Base-by-base conservation (phyloP, 2,888 invertebrate species). In the Cybosia mesomella region DNA sequence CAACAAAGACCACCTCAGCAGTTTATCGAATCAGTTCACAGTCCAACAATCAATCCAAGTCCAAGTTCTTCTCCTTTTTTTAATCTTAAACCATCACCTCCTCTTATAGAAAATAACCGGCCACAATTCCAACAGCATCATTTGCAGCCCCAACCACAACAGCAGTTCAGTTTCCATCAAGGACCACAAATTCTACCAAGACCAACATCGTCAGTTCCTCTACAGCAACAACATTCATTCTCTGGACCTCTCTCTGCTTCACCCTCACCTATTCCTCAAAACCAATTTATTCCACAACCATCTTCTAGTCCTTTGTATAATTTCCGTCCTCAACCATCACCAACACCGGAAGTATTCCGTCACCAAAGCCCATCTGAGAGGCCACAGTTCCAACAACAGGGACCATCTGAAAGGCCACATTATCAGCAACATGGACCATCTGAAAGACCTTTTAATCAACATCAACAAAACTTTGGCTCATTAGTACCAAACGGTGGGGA, bases 401-500 rank as follows among this genome's bases (percentile, higher is more conserved):
- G 91, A 32, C 94, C 94, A 57, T 84, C 85, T 71, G 92, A 87
- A 81, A 86, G 92, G 77, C 88, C 83, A 28, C 85, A 87, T 43
- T 87, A 85, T 66, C 86, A 86, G 39, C 87, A 88, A 39, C 87
- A 92, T 43, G 90, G 91, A 32, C 94, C 94, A 57, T 84, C 85
- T 71, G 92, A 87, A 81, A 86, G 92, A 77, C 88, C 83, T 54
- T 85, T 83, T 22, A 81, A 67, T 43, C 89, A 93, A 67, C 92
- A 95, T 77, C 92, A 93, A 75, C 95, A 95, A 85, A 90, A 93
- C 73, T 84, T 95, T 64, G 90, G 91, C 9, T 93, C 95, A 36
- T 89, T 96, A 71, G 91, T 96, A 28, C 96, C 96, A 53, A 95
- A 97, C 1, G 97, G 96, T 53, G 97, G 97, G 0, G 97, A 98